These are phyloP conservation scores for Volucella bombylans DNA, from an alignment of 2,888 invertebrate genomes.

Conservation along the genomic window DNA sequence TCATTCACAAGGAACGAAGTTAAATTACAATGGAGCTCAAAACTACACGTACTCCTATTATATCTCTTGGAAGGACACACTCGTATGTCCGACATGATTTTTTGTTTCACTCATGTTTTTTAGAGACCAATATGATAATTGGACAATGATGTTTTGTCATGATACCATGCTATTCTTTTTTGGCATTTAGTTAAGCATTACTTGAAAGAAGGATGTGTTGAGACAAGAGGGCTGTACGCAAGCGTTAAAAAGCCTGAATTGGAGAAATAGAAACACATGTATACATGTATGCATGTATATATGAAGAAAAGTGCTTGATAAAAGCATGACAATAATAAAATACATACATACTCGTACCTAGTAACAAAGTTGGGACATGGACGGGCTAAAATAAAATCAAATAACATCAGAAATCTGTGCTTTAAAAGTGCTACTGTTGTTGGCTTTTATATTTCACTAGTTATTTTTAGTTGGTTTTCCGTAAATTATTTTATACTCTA, in stretches of 20 bases:
- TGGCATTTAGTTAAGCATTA: neutral
- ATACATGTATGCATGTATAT: neutral
- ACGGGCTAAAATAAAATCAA: slow-evolving; percentile 16
- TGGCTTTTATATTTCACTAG: slow-evolving; percentile 34
- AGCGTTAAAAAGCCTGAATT: slow-evolving; percentile 8
- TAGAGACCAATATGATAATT: no score
- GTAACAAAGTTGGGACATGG: slow-evolving; percentile 19
- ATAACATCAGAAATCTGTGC: slow-evolving; percentile 15
- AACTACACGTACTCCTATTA: no score
- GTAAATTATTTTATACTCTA: slow-evolving; percentile 19
- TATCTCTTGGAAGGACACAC: no score
- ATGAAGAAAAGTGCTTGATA: neutral
- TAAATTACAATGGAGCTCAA: no score
- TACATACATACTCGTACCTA: slow-evolving; percentile 22
- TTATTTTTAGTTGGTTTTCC: slow-evolving; percentile 37
- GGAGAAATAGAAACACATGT: neutral
- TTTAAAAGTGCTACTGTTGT: slow-evolving; percentile 39
- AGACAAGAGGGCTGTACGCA: slow-evolving; percentile 18
- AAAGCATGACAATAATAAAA: slow-evolving; percentile 21
- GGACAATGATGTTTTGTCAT: neutral
- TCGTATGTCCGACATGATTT: no score
- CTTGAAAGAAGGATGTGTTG: neutral
- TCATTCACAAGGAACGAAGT: no score
- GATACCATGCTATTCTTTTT: neutral
- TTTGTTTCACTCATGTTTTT: no score